phyloP scores from a whole-genome alignment of 2,797 vertebrate species.

The Lagorchestes hirsutus region DNA sequence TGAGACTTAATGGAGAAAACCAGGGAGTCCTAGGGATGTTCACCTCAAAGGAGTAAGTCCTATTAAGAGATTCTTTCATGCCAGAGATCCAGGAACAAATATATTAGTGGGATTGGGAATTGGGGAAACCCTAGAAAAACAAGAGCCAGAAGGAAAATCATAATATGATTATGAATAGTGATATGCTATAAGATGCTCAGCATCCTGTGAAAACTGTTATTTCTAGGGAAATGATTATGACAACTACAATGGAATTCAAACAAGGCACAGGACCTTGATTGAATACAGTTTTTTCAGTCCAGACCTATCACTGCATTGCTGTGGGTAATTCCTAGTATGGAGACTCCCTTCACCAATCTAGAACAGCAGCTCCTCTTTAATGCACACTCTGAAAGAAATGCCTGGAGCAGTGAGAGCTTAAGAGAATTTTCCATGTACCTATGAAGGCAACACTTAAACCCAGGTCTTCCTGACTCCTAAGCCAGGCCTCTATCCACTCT shows the following conservation, averaged over 20 bases:
- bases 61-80: background rate
- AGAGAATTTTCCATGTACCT: background rate
- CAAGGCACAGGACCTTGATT: background rate
- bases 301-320: background rate
- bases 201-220: conserved; percentile 8
- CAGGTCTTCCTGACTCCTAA: background rate
- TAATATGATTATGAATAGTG: background rate
- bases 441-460: background rate
- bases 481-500: background rate
- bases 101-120: background rate
- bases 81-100: background rate
- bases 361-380: background rate
- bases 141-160: conserved; percentile 25
- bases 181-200: conserved; percentile 20
- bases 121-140: conserved; percentile 10
- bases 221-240: background rate
- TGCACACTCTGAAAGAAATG: background rate
- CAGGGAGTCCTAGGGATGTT: background rate
- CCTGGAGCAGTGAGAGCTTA: background rate
- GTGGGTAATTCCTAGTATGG: background rate
- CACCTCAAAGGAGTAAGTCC: background rate
- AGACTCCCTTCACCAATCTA: background rate
- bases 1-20: background rate
- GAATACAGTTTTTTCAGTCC: background rate
- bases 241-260: background rate